A percentile compares a stretch with the other conserved stretches of the same genome.
These are phyloP conservation scores for Spondyliosoma cantharus DNA, from an alignment of 2,797 vertebrate genomes.

Conservation along the genomic window DNA sequence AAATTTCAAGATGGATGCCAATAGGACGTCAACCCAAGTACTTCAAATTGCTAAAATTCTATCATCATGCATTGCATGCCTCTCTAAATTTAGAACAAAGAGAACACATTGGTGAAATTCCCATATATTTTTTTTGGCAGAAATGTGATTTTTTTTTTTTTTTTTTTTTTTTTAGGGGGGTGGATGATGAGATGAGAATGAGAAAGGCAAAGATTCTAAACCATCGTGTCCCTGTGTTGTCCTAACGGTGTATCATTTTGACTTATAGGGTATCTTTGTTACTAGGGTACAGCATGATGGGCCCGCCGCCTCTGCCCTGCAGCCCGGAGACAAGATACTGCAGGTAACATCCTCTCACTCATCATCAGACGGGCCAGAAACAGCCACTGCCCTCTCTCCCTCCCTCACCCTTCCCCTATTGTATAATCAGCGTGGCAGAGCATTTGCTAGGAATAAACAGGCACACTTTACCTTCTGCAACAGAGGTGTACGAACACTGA, in stretches of 20 bases:
- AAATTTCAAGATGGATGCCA: slow-evolving; percentile 30
- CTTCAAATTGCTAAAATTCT: not conserved
- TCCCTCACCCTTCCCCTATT: slow-evolving; percentile 1
- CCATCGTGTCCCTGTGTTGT: slow-evolving; percentile 90
- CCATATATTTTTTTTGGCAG: slow-evolving; percentile 46
- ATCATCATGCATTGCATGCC: slow-evolving; percentile 55
- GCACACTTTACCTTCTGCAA: not conserved
- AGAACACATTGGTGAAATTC: slow-evolving; percentile 51
- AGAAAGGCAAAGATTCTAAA: slow-evolving; percentile 90
- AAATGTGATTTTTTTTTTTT: slow-evolving; percentile 52
- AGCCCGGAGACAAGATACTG: slow-evolving; percentile 98
- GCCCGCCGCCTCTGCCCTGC: slow-evolving; percentile 92
- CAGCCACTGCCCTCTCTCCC: slow-evolving; percentile 24
- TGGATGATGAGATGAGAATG: slow-evolving; percentile 67
- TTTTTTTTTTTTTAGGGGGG: slow-evolving; percentile 41
- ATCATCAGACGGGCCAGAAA: slow-evolving; percentile 40
- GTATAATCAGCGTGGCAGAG: slow-evolving; percentile 38
- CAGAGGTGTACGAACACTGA: not conserved
- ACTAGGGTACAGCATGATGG: slow-evolving; percentile 99
- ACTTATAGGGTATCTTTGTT: slow-evolving; percentile 99
- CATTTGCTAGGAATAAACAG: slow-evolving; percentile 30
- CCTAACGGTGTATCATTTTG: slow-evolving; percentile 99
- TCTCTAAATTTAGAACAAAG: slow-evolving; percentile 64
- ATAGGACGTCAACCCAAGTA: slow-evolving; percentile 19
- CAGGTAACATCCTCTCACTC: slow-evolving; percentile 87